Evolutionary conservation across 2,113 vertebrate species (phyloP).

Genomic region (Platycercus adscitus): DNA sequence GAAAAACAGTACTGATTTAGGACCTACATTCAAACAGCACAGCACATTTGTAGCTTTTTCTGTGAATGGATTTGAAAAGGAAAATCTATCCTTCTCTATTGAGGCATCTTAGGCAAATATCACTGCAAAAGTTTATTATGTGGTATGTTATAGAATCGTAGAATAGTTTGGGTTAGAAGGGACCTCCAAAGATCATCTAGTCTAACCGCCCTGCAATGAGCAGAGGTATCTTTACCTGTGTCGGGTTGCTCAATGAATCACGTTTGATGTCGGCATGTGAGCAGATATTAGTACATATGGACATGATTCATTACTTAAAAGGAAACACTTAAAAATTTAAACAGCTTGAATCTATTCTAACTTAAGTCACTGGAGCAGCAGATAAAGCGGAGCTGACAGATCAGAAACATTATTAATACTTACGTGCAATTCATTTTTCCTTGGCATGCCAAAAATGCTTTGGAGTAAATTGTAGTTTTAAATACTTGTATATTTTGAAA

Average conservation of each 20-base stretch:
- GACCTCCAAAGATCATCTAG: neutral
- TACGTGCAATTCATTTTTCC: neutral
- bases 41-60: neutral
- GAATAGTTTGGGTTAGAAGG: neutral
- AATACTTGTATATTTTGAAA: slow-evolving; percentile 66
- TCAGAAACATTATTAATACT: neutral
- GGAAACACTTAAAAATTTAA: neutral
- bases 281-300: neutral
- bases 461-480: slow-evolving; percentile 49
- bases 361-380: neutral
- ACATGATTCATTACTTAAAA: neutral
- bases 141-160: neutral
- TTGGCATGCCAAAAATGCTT: slow-evolving; percentile 34
- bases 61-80: neutral
- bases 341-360: neutral
- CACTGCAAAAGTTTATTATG: neutral
- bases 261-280: neutral
- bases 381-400: neutral
- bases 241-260: neutral
- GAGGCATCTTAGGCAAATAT: neutral
- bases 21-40: neutral
- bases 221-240: neutral
- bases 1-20: neutral
- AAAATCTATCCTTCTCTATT: neutral
- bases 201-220: neutral